phyloP scores from a whole-genome alignment of 1,140 invertebrate genomes.

The Archivesica marissinica region DNA sequence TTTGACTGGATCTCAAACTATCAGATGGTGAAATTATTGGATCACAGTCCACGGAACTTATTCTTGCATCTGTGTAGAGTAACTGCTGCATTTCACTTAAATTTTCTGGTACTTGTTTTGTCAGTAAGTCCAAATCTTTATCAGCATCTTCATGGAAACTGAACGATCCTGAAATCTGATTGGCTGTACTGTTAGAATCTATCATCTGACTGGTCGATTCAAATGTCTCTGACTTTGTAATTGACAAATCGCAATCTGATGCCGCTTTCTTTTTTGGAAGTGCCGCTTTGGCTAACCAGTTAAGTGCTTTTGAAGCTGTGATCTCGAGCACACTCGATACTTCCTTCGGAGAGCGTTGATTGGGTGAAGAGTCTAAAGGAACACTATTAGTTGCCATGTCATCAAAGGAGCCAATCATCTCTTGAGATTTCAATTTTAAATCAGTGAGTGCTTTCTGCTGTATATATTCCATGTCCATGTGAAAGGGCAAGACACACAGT shows the following conservation, averaged over 20 bases:
- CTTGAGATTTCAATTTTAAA: conserved; percentile 40
- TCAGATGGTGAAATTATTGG: conserved; percentile 42
- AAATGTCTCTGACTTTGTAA: conserved; percentile 5
- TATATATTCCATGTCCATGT: conserved; percentile 91
- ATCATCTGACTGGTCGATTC: conserved; percentile 41
- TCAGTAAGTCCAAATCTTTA: background rate
- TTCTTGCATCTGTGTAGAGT: conserved; percentile 48
- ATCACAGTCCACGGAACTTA: conserved; percentile 45
- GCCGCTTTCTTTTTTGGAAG: conserved; percentile 5
- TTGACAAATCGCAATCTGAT: conserved; percentile 3
- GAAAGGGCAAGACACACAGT: conserved; percentile 90
- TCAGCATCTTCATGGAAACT: conserved; percentile 19
- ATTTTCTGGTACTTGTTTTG: conserved; percentile 20
- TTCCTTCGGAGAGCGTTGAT: conserved; percentile 12
- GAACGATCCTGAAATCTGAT: conserved; percentile 31
- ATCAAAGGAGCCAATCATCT: conserved; percentile 49
- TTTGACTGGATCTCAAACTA: conserved; percentile 46
- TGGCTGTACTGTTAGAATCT: conserved; percentile 37
- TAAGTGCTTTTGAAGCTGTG: conserved; percentile 56
- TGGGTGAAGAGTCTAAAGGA: conserved; percentile 5
- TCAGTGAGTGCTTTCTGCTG: conserved; percentile 46
- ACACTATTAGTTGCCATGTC: background rate
- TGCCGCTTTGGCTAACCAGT: conserved; percentile 55
- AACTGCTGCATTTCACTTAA: conserved; percentile 14
- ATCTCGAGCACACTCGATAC: conserved; percentile 41